phyloP scores from a whole-genome alignment of 2,888 invertebrate genomes.

The Tuberolachnus salignus region DNA sequence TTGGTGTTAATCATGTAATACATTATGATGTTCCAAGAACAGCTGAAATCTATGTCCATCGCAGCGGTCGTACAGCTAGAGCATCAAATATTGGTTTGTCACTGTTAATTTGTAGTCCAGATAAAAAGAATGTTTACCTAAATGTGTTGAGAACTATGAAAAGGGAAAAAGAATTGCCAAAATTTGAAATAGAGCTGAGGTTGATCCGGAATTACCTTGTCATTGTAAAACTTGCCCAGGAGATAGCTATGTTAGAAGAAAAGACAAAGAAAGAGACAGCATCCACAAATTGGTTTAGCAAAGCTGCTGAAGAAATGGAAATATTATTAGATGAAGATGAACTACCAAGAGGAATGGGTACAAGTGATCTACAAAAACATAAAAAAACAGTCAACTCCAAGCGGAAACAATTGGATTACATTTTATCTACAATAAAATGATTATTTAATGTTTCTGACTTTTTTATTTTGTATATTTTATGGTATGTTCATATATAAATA shows the following conservation, averaged over 20 bases:
- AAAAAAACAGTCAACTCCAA: conserved; percentile 37
- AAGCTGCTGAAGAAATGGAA: conserved; percentile 88
- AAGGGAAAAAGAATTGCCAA: conserved; percentile 56
- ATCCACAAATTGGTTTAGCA: conserved; percentile 83
- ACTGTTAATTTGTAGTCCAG: conserved; percentile 87
- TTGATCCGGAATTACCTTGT: neutral
- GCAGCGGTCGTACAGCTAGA: conserved; percentile 95
- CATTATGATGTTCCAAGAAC: conserved; percentile 97
- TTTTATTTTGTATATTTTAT: conserved; percentile 14
- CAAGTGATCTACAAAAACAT: conserved; percentile 35
- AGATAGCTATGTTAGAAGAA: conserved; percentile 65
- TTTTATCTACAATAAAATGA: conserved; percentile 44
- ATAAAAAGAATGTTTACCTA: conserved; percentile 78
- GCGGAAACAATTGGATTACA: conserved; percentile 44
- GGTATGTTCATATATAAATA: neutral
- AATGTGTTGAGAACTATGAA: conserved; percentile 80
- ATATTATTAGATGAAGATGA: conserved; percentile 78
- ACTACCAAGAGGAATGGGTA: conserved; percentile 48
- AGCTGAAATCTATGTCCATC: conserved; percentile 94
- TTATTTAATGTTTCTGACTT: neutral
- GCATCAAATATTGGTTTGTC: conserved; percentile 84
- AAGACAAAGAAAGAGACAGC: conserved; percentile 69
- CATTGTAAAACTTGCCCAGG: conserved; percentile 42
- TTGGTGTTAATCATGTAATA: conserved; percentile 89
- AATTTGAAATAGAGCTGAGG: conserved; percentile 11